These are phyloP conservation scores for Hippoglossus hippoglossus DNA, from an alignment of 2,797 vertebrate genomes.

Conservation along the genomic window DNA sequence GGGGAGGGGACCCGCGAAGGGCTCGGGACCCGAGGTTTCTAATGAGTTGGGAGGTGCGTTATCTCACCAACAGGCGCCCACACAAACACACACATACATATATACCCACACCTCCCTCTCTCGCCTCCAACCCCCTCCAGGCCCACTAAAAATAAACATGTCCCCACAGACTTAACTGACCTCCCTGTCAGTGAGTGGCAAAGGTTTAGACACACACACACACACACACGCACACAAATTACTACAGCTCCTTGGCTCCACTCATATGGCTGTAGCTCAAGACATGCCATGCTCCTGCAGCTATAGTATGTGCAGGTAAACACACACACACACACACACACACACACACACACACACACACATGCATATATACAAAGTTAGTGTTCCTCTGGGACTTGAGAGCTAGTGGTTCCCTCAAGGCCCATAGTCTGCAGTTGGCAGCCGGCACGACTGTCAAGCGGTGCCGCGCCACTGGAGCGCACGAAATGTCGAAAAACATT, in stretches of 20 bases:
- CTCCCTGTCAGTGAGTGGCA: slow-evolving; percentile 80
- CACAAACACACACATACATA: slow-evolving; percentile 64
- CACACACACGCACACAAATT: slow-evolving; percentile 67
- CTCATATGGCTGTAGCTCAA: slow-evolving; percentile 64
- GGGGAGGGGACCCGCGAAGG: slow-evolving; percentile 65
- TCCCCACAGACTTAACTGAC: slow-evolving; percentile 81
- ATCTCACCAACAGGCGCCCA: slow-evolving; percentile 75
- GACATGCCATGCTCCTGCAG: slow-evolving; percentile 70
- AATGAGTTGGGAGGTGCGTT: slow-evolving; percentile 80
- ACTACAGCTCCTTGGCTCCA: slow-evolving; percentile 72
- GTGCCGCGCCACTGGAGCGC: slow-evolving; percentile 65
- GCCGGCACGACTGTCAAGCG: slow-evolving; percentile 71
- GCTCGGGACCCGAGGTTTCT: slow-evolving; percentile 71
- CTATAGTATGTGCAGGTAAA: slow-evolving; percentile 77
- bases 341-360: slow-evolving; percentile 56
- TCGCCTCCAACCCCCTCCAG: slow-evolving; percentile 65
- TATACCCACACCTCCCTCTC: slow-evolving; percentile 61
- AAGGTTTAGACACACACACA: slow-evolving; percentile 75
- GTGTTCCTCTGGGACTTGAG: slow-evolving; percentile 69
- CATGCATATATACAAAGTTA: slow-evolving; percentile 68
- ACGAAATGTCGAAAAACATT: slow-evolving; percentile 75
- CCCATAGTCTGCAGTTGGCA: slow-evolving; percentile 76
- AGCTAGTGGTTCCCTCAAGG: slow-evolving; percentile 74
- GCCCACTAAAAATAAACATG: slow-evolving; percentile 84
- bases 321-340: slow-evolving; percentile 67